Evolutionary conservation across 2,888 invertebrate genomes (phyloP).

Genomic region (Bunonema sp.): DNA sequence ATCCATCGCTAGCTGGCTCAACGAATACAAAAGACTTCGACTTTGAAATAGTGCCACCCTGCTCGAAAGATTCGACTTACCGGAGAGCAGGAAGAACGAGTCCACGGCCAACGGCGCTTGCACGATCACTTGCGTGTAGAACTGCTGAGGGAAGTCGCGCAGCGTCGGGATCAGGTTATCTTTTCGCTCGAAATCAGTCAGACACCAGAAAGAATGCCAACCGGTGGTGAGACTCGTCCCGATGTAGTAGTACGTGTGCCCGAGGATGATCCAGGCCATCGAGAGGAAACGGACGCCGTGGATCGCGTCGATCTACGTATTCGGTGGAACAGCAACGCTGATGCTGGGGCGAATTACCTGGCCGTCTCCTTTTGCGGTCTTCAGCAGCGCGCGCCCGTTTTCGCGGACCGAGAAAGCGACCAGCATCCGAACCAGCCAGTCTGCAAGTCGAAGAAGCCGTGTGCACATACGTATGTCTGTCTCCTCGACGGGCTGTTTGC

Average conservation of each 20-base stretch:
- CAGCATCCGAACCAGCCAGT: constrained; percentile 15
- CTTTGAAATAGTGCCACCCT: neutral
- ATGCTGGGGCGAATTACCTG: too few relatives aligned
- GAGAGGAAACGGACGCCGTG: constrained; percentile 52
- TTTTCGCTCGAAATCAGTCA: constrained; percentile 2
- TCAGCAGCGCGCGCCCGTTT: constrained; percentile 11
- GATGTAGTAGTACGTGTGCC: constrained; percentile 49
- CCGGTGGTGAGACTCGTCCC: constrained; percentile 31
- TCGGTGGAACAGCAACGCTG: too few relatives aligned
- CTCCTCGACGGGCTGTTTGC: too few relatives aligned
- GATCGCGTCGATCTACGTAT: constrained; percentile 47
- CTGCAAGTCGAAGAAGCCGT: too few relatives aligned
- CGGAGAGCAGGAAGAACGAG: constrained; percentile 47
- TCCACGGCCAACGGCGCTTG: constrained; percentile 47
- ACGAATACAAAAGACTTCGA: constrained; percentile 1
- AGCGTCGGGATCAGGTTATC: constrained; percentile 40
- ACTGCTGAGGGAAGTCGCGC: constrained; percentile 41
- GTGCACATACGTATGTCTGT: too few relatives aligned
- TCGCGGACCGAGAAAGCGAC: too few relatives aligned
- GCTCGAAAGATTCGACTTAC: constrained; percentile 12
- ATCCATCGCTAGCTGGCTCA: neutral
- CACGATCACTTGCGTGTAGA: constrained; percentile 45
- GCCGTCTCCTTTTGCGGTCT: constrained; percentile 11
- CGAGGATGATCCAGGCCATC: constrained; percentile 54
- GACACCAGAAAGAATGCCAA: constrained; percentile 1